phyloP scores from a whole-genome alignment of 2,797 vertebrate species.

The Carduelis carduelis region DNA sequence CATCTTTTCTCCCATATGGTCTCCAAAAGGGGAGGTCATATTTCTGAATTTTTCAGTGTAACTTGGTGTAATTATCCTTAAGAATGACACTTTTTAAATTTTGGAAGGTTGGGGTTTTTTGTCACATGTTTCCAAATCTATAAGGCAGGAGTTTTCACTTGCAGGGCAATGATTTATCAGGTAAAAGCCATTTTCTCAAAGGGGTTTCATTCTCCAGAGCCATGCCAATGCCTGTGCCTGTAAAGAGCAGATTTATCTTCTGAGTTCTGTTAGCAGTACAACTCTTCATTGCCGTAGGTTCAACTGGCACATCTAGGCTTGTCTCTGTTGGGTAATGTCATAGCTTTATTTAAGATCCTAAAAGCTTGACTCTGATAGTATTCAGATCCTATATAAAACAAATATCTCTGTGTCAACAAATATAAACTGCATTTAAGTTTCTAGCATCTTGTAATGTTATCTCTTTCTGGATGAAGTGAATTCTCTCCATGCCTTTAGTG shows the following conservation, averaged over 20 bases:
- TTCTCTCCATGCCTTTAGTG: background rate
- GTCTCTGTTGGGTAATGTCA: background rate
- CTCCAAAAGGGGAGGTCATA: background rate
- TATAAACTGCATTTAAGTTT: background rate
- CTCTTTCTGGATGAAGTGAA: background rate
- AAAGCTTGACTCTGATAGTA: background rate
- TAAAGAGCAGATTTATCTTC: background rate
- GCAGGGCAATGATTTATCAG: background rate
- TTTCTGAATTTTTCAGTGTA: background rate
- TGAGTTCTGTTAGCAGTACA: background rate
- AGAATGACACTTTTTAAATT: rapidly evolving
- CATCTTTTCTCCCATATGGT: background rate
- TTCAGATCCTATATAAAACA: background rate
- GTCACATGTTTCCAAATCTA: background rate
- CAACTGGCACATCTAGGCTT: background rate
- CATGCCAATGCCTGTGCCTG: background rate
- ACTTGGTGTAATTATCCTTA: background rate
- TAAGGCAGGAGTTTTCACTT: background rate
- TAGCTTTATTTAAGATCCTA: background rate
- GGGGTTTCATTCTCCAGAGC: background rate
- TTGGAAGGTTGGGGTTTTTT: background rate
- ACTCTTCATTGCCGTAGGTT: background rate
- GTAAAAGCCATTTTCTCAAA: background rate
- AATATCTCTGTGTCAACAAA: background rate
- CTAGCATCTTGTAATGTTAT: background rate